A percentile compares a stretch with the other conserved stretches of the same genome.
Evolutionary conservation across 2,797 vertebrate species (phyloP).

Genomic region (Sorex maritimensis): DNA sequence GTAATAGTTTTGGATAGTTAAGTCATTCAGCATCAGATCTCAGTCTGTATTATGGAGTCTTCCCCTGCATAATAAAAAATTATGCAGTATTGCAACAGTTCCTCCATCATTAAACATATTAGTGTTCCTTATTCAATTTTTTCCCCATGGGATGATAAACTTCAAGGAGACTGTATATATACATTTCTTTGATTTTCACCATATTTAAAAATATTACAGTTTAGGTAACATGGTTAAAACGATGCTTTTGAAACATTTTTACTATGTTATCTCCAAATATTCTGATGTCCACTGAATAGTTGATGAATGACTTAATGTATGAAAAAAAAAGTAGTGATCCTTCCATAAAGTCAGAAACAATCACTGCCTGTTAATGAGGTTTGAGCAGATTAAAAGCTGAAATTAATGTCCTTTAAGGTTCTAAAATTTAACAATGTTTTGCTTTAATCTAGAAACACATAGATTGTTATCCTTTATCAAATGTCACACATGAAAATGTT

Average conservation of each 20-base stretch:
- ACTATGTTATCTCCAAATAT: neutral
- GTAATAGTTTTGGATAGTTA: neutral
- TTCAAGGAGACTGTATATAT: neutral
- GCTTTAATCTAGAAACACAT: neutral
- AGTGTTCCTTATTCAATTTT: neutral
- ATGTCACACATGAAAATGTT: neutral
- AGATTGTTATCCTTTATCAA: neutral
- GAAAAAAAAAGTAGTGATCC: neutral
- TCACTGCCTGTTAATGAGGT: neutral
- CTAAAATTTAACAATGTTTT: slow-evolving; percentile 3
- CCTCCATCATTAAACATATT: neutral
- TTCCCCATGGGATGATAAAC: neutral
- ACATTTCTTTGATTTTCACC: neutral
- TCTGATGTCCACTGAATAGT: neutral
- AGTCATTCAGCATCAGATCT: too few relatives aligned
- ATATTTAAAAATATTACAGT: neutral
- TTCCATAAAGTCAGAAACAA: neutral
- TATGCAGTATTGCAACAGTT: neutral
- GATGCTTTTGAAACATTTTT: neutral
- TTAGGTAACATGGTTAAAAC: too few relatives aligned
- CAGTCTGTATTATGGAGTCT: neutral
- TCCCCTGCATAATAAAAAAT: too few relatives aligned
- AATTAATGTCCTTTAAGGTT: neutral
- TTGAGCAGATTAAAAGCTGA: neutral
- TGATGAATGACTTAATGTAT: slow-evolving; percentile 8